Conservation (phyloP, 2,888 invertebrate species). For the Mechanitis mazaeus region DNA sequence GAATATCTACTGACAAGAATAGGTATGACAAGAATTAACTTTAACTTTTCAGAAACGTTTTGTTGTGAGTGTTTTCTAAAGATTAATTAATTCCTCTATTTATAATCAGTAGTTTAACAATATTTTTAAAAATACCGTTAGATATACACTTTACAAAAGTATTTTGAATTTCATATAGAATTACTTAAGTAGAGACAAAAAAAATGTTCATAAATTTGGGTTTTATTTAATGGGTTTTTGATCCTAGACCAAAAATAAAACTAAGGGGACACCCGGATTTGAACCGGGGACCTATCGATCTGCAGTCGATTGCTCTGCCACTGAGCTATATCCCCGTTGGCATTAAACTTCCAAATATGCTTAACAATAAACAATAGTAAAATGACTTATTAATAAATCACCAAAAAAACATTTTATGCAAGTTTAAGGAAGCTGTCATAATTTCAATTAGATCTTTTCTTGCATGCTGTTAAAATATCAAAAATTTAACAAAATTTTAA, state of each 20-base stretch:
- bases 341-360: background rate
- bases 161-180: background rate
- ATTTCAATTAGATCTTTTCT: too few species aligned
- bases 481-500: too few species aligned
- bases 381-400: too few species aligned
- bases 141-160: too few species aligned
- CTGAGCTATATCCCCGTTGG: conserved; percentile 28
- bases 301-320: conserved; percentile 58
- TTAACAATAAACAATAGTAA: background rate
- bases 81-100: too few species aligned
- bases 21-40: conserved; percentile 66
- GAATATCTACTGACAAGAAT: conserved; percentile 91
- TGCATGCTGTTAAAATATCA: too few species aligned
- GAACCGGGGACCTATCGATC: conserved; percentile 74
- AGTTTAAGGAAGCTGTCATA: too few species aligned
- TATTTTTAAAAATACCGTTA: too few species aligned
- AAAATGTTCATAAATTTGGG: too few species aligned
- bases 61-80: too few species aligned
- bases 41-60: background rate
- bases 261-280: conserved; percentile 69
- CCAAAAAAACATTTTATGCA: too few species aligned
- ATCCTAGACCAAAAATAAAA: background rate
- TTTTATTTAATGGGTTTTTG: background rate
- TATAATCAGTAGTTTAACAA: too few species aligned
- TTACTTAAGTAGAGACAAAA: background rate